Evolutionary conservation across 1,140 invertebrate species (phyloP).

Genomic region (Pentalonia nigronervosa): DNA sequence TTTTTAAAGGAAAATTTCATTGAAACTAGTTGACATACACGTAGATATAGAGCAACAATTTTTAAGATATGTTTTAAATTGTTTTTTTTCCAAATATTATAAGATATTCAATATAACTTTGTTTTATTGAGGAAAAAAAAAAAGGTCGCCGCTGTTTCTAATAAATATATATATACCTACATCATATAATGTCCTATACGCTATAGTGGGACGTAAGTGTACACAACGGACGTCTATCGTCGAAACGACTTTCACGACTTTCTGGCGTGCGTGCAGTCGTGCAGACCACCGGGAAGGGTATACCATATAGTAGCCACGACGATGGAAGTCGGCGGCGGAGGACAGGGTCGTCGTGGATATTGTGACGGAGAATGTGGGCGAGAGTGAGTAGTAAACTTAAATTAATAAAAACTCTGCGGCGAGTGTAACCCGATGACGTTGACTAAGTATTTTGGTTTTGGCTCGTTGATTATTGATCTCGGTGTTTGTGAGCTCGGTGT

Average conservation of each 20-base stretch:
- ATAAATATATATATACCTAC: neutral
- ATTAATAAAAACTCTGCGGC: conserved; percentile 36
- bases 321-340: neutral
- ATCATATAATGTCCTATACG: neutral
- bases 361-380: neutral
- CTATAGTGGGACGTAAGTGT: neutral
- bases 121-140: neutral
- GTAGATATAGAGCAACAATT: neutral
- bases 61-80: neutral
- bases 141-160: neutral
- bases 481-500: neutral
- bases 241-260: neutral
- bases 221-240: neutral
- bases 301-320: neutral
- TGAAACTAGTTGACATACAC: neutral
- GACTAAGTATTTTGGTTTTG: conserved; percentile 49
- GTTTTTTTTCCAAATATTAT: neutral
- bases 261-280: neutral
- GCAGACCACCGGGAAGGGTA: neutral
- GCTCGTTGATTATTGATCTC: conserved; percentile 40
- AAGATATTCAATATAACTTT: neutral
- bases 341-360: neutral
- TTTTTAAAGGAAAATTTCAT: neutral
- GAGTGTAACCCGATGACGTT: conserved; percentile 40
- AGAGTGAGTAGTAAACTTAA: conserved; percentile 13